Base-by-base conservation (phyloP, 2,888 invertebrate species). In the Scaptodrosophila latifasciaeformis region DNA sequence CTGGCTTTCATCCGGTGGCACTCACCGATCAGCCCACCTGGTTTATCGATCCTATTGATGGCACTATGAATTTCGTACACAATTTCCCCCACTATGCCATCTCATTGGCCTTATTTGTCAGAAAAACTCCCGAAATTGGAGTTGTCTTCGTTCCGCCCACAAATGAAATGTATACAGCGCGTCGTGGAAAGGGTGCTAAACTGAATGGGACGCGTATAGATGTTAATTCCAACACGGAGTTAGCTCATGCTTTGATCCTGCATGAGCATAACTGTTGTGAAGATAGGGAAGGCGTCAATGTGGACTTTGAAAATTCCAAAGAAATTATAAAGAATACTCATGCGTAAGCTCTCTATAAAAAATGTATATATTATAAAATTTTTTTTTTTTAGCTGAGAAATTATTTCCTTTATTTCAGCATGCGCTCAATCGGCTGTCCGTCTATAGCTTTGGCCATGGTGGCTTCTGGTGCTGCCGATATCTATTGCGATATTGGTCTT, bases 381-480 rank as follows among this genome's bases (percentile, higher is more conserved):
- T 2, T 12, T 2, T 43, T n/a, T 18, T n/a, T 18, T 19, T 31
- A n/a, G 7, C 10, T 39, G n/a, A n/a, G n/a, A n/a, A n/a, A n/a
- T n/a, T n/a, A n/a, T n/a, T n/a, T n/a, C n/a, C n/a, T n/a, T 44
- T 5, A 3, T 30, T 54, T 15, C 76, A 95, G 96, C 0, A 88
- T 95, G 49, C 90, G 99, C 50, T 89, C 92, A 0, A 86, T 96
- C 64, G 99, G 99, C 0, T 96, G 97, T 3, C 96, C 96, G 17
- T 98, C 98, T 0, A 87, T 97, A 70, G 94, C 97, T 77, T 94
- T 98, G 92, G 93, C 94, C 5, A 93, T 93, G 91, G 95, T 99
- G 0, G 99, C 98, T 0, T 86, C 92, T 68, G 99, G 99, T 0
- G 92, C 90, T 1, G 92, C 93, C 1, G 97, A 97, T 88, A 92